Evolutionary conservation across 2,888 invertebrate genomes (phyloP).

Genomic region (Palloptera scutellata): DNA sequence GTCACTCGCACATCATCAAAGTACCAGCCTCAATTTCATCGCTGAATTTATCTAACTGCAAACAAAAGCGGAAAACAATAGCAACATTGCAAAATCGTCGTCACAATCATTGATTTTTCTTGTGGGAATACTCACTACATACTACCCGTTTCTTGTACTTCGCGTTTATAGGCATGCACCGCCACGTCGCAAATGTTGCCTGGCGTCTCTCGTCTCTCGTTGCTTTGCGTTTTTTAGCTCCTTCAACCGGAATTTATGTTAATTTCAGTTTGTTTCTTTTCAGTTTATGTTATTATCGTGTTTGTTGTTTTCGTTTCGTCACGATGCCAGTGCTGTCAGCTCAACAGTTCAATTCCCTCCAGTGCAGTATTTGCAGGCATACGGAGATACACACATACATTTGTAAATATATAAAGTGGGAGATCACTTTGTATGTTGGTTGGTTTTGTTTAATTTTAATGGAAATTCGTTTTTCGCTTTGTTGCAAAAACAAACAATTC

Average conservation of each 20-base stretch:
- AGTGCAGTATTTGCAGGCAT: not conserved
- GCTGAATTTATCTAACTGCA: not conserved
- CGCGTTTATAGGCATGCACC: conserved; percentile 18
- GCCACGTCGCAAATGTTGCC: not conserved
- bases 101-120: conserved; percentile 30
- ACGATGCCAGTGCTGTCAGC: conserved; percentile 12
- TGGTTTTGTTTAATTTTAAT: not conserved
- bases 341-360: conserved; percentile 1
- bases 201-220: not conserved
- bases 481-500: not conserved
- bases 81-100: not conserved
- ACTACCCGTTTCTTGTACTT: conserved; percentile 18
- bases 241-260: conserved; percentile 23
- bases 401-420: too few relatives aligned
- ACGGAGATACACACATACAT: too few relatives aligned
- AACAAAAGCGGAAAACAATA: not conserved
- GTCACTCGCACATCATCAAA: not conserved
- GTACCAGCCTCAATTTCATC: not conserved
- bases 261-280: conserved; percentile 5
- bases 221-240: conserved; percentile 5
- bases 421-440: not conserved
- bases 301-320: too few relatives aligned
- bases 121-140: conserved; percentile 17
- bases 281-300: too few relatives aligned
- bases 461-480: not conserved